phyloP scores from a whole-genome alignment of 2,888 invertebrate genomes.

The Onthophagus sagittarius region DNA sequence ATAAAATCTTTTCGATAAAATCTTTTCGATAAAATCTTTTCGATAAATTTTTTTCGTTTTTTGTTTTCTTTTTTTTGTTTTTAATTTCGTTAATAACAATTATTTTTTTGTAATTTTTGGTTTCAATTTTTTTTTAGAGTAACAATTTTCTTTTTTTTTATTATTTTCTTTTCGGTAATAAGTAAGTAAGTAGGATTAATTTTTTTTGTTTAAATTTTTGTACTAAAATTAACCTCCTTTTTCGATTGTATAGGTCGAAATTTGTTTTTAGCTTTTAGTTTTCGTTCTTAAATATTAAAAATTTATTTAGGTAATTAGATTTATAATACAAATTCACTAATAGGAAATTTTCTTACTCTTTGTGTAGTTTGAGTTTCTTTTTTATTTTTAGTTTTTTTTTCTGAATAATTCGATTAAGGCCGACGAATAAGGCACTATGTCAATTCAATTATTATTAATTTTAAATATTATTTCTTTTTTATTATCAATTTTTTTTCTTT shows the following conservation, averaged over 20 bases:
- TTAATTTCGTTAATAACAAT: neutral
- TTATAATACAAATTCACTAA: slow-evolving; percentile 46
- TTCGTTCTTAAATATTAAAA: slow-evolving; percentile 11
- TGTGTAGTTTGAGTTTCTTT: neutral
- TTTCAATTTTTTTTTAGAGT: neutral
- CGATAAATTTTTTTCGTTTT: no score
- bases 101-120: neutral
- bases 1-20: no score
- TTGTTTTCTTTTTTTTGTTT: no score
- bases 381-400: slow-evolving; percentile 27
- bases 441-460: slow-evolving; percentile 30
- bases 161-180: slow-evolving; percentile 25
- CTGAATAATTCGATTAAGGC: slow-evolving; percentile 38
- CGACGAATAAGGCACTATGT: slow-evolving; percentile 50
- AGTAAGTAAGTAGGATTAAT: no score
- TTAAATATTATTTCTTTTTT: slow-evolving; percentile 16
- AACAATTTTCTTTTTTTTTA: slow-evolving; percentile 4
- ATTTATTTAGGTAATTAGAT: slow-evolving; percentile 21
- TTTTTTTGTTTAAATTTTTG: slow-evolving; percentile 34
- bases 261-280: neutral
- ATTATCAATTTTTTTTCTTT: slow-evolving; percentile 14
- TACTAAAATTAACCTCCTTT: no score
- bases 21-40: no score
- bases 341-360: slow-evolving; percentile 32
- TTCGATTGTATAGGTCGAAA: no score